Conservation (phyloP, 2,888 invertebrate genomes). For the Leptopilina drosophilae region DNA sequence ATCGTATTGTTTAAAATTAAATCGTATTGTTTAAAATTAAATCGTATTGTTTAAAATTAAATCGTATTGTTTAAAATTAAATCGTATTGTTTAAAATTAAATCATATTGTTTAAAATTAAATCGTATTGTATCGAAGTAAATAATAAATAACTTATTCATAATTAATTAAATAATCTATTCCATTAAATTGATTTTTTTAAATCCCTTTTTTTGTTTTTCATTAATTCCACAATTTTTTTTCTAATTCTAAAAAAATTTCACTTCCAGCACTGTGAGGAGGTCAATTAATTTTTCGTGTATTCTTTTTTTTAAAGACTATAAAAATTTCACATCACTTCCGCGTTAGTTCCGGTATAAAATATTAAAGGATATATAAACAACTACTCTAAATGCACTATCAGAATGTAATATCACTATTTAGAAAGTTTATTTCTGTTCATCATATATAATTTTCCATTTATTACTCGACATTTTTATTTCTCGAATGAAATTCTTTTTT, state of each 20-base stretch:
- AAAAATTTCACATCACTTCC: background rate
- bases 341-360: constrained; percentile 1
- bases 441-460: no score
- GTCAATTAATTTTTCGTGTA: background rate
- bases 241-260: background rate
- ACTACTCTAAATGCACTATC: background rate
- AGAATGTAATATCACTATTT: background rate
- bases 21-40: no score
- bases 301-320: background rate
- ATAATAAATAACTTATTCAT: no score
- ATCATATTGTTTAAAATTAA: no score
- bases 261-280: background rate
- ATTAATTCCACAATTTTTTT: background rate
- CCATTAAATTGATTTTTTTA: no score
- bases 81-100: no score
- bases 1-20: no score
- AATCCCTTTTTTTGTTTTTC: no score
- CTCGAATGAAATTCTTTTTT: background rate
- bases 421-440: constrained; percentile 15
- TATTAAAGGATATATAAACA: background rate
- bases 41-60: no score
- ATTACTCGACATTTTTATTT: background rate
- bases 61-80: no score
- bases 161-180: no score
- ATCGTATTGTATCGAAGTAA: no score